A percentile compares a stretch with the other conserved stretches of the same genome.
phyloP scores from a whole-genome alignment of 2,797 vertebrate species.

The Synaphobranchus kaupii region DNA sequence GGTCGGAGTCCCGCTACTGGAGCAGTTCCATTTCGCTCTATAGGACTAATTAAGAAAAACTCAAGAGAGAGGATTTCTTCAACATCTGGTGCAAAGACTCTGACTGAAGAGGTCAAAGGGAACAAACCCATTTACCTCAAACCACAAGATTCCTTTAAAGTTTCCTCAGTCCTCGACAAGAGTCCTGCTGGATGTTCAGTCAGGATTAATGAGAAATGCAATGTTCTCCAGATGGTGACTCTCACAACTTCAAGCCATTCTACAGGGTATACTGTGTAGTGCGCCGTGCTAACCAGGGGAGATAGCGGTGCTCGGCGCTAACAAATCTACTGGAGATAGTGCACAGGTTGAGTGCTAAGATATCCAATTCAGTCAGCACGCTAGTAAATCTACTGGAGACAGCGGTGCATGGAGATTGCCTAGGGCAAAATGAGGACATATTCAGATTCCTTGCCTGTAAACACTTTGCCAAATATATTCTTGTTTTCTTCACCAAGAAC shows the following conservation, averaged over 20 bases:
- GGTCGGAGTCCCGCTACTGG: neutral
- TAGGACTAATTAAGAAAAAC: constrained; percentile 26
- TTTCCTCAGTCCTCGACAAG: constrained; percentile 19
- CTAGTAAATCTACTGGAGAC: constrained; percentile 19
- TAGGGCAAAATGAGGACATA: constrained; percentile 12
- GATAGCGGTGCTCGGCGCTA: neutral
- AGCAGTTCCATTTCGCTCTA: neutral
- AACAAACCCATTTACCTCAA: constrained; percentile 31
- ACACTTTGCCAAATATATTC: constrained; percentile 4
- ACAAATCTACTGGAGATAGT: constrained; percentile 12
- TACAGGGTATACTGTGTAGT: neutral
- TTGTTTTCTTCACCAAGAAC: neutral
- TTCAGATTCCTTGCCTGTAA: neutral
- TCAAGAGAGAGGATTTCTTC: constrained; percentile 3
- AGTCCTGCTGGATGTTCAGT: constrained; percentile 16
- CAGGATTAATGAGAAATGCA: constrained; percentile 26
- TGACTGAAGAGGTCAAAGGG: constrained; percentile 24
- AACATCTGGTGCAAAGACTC: constrained; percentile 27
- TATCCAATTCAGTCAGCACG: neutral
- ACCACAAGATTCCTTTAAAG: constrained; percentile 29
- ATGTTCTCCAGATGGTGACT: constrained; percentile 21
- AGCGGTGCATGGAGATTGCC: neutral
- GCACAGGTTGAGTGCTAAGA: neutral
- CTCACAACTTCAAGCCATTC: constrained; percentile 2
- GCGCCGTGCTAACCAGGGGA: neutral